Evolutionary conservation across 2,797 vertebrate genomes (phyloP).

Genomic region (Euthynnus affinis): DNA sequence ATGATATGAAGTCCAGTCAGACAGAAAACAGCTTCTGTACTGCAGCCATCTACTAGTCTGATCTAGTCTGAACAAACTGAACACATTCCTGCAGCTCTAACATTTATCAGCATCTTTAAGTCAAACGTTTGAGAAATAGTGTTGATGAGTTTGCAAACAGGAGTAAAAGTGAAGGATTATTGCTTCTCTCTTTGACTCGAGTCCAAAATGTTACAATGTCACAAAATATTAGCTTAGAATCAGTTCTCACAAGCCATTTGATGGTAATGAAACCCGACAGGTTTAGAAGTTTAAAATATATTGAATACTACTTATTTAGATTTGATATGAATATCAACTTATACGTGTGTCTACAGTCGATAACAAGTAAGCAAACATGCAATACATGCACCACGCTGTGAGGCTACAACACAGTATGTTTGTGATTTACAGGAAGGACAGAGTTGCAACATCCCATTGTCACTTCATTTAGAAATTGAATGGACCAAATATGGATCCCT

Average conservation of each 20-base stretch:
- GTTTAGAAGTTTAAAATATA: not conserved
- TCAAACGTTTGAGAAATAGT: too few relatives aligned
- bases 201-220: too few relatives aligned
- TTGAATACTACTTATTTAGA: not conserved
- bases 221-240: too few relatives aligned
- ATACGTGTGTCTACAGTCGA: not conserved
- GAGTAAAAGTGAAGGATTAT: too few relatives aligned
- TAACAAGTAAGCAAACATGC: not conserved
- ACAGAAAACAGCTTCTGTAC: too few relatives aligned
- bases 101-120: too few relatives aligned
- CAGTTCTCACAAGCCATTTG: not conserved
- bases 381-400: not conserved
- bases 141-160: too few relatives aligned
- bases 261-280: not conserved
- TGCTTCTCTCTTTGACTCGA: too few relatives aligned
- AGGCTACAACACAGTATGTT: conserved; percentile 3
- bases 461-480: conserved; percentile 88
- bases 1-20: too few relatives aligned
- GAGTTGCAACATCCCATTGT: conserved; percentile 91
- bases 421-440: conserved; percentile 66
- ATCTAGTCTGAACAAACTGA: too few relatives aligned
- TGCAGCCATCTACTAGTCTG: too few relatives aligned
- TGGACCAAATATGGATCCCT: conserved; percentile 95
- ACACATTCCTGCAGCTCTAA: too few relatives aligned
- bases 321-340: not conserved